phyloP scores from a whole-genome alignment of 2,113 vertebrate species.

The Syrmaticus mikado region DNA sequence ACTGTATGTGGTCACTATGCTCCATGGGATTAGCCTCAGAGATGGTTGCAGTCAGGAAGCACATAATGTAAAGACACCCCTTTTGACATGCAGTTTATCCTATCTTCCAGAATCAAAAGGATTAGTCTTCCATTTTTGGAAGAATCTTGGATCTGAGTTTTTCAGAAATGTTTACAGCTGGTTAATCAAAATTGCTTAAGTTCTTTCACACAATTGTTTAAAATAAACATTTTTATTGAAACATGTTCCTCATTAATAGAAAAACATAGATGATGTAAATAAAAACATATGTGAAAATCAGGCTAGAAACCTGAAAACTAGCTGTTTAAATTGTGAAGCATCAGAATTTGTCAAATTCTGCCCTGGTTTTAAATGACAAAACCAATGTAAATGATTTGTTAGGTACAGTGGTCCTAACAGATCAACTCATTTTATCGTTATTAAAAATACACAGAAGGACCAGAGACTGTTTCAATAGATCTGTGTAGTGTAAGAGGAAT shows the following conservation, averaged over 20 bases:
- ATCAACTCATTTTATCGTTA: neutral
- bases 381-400: neutral
- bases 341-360: neutral
- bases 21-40: neutral
- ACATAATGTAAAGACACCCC: neutral
- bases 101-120: neutral
- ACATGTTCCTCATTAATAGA: neutral
- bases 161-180: neutral
- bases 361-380: neutral
- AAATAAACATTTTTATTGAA: neutral
- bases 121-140: neutral
- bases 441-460: neutral
- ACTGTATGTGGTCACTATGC: neutral
- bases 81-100: neutral
- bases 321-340: neutral
- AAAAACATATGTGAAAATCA: neutral
- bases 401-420: neutral
- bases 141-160: neutral
- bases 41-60: neutral
- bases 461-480: neutral
- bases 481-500: neutral
- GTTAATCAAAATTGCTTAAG: neutral
- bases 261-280: neutral
- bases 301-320: neutral
- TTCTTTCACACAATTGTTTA: neutral